phyloP scores from a whole-genome alignment of 1,140 invertebrate genomes.

The Procambarus virginalis region DNA sequence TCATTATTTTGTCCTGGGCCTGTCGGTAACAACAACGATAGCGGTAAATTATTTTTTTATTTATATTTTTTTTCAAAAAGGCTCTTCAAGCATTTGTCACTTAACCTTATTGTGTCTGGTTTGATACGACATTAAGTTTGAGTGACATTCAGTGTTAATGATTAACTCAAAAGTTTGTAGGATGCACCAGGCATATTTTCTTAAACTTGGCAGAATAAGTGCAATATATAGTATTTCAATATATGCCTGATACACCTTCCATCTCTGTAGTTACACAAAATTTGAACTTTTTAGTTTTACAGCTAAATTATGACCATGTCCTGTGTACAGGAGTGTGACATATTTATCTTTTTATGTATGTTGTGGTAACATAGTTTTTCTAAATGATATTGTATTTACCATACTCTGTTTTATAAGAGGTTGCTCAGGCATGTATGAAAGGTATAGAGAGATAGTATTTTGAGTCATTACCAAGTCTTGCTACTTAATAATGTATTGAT shows the following conservation, averaged over 20 bases:
- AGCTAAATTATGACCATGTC: conserved; percentile 3
- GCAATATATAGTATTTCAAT: neutral
- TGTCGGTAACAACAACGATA: neutral
- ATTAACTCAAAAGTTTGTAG: neutral
- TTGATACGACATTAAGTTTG: neutral
- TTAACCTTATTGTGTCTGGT: neutral
- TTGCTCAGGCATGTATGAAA: conserved; percentile 17
- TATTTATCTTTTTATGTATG: conserved; percentile 6
- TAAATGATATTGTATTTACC: neutral
- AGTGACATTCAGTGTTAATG: neutral
- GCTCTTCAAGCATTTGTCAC: neutral
- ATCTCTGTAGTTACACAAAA: neutral
- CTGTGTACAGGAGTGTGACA: neutral
- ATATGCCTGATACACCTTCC: neutral
- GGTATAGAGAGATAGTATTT: neutral
- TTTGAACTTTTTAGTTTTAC: neutral
- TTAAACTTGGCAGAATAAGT: neutral
- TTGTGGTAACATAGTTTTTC: neutral
- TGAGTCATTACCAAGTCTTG: neutral
- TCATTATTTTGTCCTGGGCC: neutral
- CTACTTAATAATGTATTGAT: conserved; percentile 30
- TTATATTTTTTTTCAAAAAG: neutral
- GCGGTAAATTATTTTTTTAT: neutral
- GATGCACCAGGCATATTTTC: neutral
- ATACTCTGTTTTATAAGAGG: neutral